Evolutionary conservation across 2,888 invertebrate species (phyloP).

Genomic region (Acanthosepion pharaonis): DNA sequence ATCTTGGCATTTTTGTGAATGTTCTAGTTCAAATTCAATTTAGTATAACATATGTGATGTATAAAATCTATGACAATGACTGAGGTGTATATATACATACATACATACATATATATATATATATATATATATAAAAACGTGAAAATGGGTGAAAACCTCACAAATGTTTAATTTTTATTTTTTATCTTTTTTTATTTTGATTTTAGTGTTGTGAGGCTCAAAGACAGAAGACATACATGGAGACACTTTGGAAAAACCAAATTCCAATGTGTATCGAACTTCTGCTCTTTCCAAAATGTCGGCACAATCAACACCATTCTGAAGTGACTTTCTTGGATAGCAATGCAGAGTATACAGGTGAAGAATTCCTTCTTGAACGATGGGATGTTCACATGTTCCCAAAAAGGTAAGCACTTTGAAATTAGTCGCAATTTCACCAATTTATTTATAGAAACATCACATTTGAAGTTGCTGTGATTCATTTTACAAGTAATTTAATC

Average conservation of each 20-base stretch:
- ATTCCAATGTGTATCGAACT: constrained; percentile 88
- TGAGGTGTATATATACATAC: too few species aligned
- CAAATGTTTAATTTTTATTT: neutral
- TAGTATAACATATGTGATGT: too few species aligned
- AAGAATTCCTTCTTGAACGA: constrained; percentile 82
- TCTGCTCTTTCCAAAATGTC: constrained; percentile 83
- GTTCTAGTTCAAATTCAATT: too few species aligned
- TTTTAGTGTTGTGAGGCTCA: constrained; percentile 78
- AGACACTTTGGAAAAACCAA: constrained; percentile 82
- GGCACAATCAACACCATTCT: constrained; percentile 75
- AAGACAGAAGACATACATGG: constrained; percentile 78
- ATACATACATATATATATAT: too few species aligned
- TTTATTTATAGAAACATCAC: too few species aligned
- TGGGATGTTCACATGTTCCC: constrained; percentile 84
- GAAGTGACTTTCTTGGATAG: constrained; percentile 71
- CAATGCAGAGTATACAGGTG: constrained; percentile 71
- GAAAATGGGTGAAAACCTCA: neutral
- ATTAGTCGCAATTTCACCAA: too few species aligned
- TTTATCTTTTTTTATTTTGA: constrained; percentile 17
- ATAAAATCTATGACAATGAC: too few species aligned
- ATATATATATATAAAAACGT: too few species aligned
- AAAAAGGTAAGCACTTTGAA: constrained; percentile 67
- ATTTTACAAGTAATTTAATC: too few species aligned
- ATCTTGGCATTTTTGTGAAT: too few species aligned
- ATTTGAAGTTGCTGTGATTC: too few species aligned